Evolutionary conservation across 2,113 vertebrate species (phyloP).

Genomic region (Leptocoma aspasia): DNA sequence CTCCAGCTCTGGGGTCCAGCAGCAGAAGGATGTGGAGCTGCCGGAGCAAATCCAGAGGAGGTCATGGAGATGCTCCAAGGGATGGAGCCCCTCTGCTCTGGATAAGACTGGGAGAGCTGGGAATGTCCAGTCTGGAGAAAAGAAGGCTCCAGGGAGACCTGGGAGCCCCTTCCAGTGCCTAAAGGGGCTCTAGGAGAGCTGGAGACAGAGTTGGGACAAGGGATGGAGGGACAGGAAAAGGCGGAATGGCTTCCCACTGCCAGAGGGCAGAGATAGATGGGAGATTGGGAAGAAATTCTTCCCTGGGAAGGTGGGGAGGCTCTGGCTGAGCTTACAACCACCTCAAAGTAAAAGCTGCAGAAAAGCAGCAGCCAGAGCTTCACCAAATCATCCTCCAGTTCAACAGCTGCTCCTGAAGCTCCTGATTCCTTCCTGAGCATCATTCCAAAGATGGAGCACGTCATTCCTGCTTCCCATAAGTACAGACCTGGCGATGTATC

Average conservation of each 20-base stretch:
- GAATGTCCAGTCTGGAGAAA: not conserved
- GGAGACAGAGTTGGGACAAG: not conserved
- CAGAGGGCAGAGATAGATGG: fast-evolving
- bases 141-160: fast-evolving
- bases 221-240: fast-evolving
- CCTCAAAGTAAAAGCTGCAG: fast-evolving
- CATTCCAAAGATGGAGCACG: fast-evolving
- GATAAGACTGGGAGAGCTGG: not conserved
- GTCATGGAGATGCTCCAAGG: fast-evolving
- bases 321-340: not conserved
- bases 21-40: not conserved
- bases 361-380: not conserved
- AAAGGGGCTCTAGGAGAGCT: not conserved
- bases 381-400: not conserved
- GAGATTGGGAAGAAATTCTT: not conserved
- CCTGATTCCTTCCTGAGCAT: not conserved
- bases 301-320: not conserved
- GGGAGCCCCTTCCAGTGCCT: fast-evolving
- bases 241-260: not conserved
- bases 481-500: constrained; percentile 86
- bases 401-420: not conserved
- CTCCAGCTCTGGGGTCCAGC: not conserved
- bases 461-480: fast-evolving
- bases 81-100: not conserved
- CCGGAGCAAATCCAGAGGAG: not conserved